Conservation (phyloP, 2,888 invertebrate species). For the Apodemia duryi region DNA sequence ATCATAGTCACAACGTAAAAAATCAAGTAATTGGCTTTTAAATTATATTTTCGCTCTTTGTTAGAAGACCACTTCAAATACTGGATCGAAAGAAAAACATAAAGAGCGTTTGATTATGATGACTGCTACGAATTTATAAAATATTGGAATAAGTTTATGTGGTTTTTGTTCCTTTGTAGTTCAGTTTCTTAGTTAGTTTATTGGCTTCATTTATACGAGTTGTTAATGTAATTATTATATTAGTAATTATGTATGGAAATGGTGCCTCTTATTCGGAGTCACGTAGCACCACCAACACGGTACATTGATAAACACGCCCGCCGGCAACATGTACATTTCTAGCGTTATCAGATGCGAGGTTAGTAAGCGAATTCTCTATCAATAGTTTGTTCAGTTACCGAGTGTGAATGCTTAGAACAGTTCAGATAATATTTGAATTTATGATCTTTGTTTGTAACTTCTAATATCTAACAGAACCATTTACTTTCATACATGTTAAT, state of each 20-base stretch:
- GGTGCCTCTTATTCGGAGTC: neutral
- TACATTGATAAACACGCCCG: neutral
- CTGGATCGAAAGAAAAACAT: conserved; percentile 2
- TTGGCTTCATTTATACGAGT: too few species aligned
- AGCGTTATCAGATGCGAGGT: neutral
- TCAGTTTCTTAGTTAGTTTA: neutral
- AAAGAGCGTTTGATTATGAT: conserved; percentile 3
- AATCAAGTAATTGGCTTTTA: neutral
- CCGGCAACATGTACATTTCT: neutral
- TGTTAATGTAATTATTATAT: too few species aligned
- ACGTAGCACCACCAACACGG: neutral
- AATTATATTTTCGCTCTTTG: conserved; percentile 4
- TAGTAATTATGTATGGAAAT: neutral
- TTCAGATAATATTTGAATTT: too few species aligned
- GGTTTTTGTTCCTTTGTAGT: neutral
- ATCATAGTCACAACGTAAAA: neutral
- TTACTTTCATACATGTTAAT: too few species aligned
- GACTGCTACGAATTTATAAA: neutral
- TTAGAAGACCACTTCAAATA: neutral
- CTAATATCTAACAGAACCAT: too few species aligned
- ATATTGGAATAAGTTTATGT: neutral
- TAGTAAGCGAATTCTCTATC: too few species aligned
- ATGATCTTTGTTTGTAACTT: too few species aligned
- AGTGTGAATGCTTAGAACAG: too few species aligned
- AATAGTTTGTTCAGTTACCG: too few species aligned